Conservation (phyloP, 2,888 invertebrate species). For the Tupiocoris notatus region DNA sequence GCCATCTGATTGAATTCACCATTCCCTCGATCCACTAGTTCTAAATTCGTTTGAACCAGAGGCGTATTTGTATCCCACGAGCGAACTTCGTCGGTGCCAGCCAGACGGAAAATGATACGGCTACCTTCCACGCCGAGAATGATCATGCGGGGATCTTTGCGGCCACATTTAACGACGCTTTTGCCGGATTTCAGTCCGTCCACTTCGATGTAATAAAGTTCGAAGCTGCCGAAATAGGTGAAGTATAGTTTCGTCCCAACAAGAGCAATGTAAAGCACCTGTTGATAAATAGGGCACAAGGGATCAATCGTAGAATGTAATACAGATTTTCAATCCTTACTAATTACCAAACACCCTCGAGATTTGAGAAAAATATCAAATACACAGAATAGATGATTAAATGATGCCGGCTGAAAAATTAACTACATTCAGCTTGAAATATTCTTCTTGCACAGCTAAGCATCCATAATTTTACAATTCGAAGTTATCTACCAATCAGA, state of each 20-base stretch:
- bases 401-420: no score
- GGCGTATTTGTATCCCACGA: slow-evolving; percentile 60
- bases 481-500: no score
- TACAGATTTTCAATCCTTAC: background rate
- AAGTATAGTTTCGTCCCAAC: slow-evolving; percentile 63
- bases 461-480: no score
- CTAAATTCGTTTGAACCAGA: slow-evolving; percentile 41
- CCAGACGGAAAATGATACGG: slow-evolving; percentile 41
- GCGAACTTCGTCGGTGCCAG: slow-evolving; percentile 40
- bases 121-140: slow-evolving; percentile 64
- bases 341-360: no score
- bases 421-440: no score
- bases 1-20: slow-evolving; percentile 39
- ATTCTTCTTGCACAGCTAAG: no score
- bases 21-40: slow-evolving; percentile 40
- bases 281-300: no score
- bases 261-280: slow-evolving; percentile 68
- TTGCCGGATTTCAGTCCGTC: slow-evolving; percentile 56
- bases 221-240: slow-evolving; percentile 63
- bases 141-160: slow-evolving; percentile 60
- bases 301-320: no score
- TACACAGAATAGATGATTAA: no score
- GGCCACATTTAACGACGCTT: slow-evolving; percentile 57
- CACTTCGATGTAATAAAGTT: slow-evolving; percentile 62
- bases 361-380: no score